Percentiles rank a stretch among this genome's conserved stretches.
phyloP scores from a whole-genome alignment of 2,797 vertebrate genomes.

The Botia almorhae region DNA sequence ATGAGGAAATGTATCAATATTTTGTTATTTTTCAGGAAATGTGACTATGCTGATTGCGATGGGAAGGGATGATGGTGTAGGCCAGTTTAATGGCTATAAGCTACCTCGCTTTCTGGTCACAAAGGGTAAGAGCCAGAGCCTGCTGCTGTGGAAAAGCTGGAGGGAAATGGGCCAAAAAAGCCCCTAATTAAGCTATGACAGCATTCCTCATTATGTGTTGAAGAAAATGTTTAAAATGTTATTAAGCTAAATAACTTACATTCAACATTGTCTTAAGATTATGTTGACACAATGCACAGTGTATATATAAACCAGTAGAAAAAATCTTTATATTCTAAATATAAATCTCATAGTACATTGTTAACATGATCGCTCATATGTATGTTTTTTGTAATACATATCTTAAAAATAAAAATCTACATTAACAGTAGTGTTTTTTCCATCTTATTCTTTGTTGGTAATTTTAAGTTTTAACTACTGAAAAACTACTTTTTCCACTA shows the following conservation, averaged over 20 bases:
- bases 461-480: not conserved
- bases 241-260: not conserved
- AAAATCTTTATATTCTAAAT: not conserved
- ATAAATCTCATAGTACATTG: not conserved
- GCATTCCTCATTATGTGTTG: no score
- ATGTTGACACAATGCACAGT: not conserved
- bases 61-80: conserved; percentile 87
- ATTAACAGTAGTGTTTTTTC: not conserved
- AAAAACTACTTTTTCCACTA: conserved; percentile 17
- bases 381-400: not conserved
- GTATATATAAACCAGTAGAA: not conserved
- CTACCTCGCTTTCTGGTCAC: conserved; percentile 82
- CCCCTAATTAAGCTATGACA: conserved; percentile 62
- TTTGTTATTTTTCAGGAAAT: conserved; percentile 74
- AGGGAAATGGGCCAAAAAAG: conserved; percentile 80
- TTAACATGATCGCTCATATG: not conserved
- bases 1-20: not conserved
- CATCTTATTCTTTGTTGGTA: not conserved
- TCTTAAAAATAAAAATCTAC: conserved; percentile 1
- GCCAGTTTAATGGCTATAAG: conserved; percentile 82
- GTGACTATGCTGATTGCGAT: conserved; percentile 88
- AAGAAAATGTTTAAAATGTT: not conserved
- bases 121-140: conserved; percentile 80
- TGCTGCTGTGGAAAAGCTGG: conserved; percentile 90
- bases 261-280: not conserved